A percentile compares a stretch with the other conserved stretches of the same genome.
Conservation (phyloP, 2,797 vertebrate genomes). For the Mus minutoides region DNA sequence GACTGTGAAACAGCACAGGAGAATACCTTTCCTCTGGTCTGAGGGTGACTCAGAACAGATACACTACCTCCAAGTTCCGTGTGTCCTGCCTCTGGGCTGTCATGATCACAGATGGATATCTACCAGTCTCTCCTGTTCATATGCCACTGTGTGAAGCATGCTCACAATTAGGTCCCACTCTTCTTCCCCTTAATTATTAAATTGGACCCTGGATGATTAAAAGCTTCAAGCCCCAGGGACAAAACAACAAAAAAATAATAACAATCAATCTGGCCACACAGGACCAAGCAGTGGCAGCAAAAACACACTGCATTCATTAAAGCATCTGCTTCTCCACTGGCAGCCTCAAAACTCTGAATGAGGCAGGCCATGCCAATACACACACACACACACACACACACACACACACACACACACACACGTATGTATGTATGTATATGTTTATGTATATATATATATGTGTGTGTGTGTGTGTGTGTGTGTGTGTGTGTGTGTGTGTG, state of each 20-base stretch:
- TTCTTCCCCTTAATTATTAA: slow-evolving; percentile 60
- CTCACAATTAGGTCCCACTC: slow-evolving; percentile 45
- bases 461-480: background rate
- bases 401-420: too few species aligned
- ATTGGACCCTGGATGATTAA: slow-evolving; percentile 61
- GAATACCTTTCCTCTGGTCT: slow-evolving; percentile 43
- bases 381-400: too few species aligned
- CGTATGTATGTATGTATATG: too few species aligned
- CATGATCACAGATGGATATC: slow-evolving; percentile 38
- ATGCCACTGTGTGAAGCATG: background rate
- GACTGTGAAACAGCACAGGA: slow-evolving; percentile 48
- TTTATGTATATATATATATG: too few species aligned
- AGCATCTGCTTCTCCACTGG: background rate
- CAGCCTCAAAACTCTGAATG: background rate
- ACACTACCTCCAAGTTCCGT: background rate
- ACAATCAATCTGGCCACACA: slow-evolving; percentile 34
- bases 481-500: background rate
- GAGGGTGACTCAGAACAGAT: slow-evolving; percentile 63
- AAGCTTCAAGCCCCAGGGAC: slow-evolving; percentile 52
- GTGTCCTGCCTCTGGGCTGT: slow-evolving; percentile 46
- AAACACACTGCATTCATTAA: background rate
- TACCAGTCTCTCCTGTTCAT: slow-evolving; percentile 37
- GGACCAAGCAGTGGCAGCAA: background rate
- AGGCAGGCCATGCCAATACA: rapidly evolving
- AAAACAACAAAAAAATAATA: slow-evolving; percentile 52